Base-by-base conservation (phyloP, 2,113 vertebrate species). In the Jaculus jaculus region DNA sequence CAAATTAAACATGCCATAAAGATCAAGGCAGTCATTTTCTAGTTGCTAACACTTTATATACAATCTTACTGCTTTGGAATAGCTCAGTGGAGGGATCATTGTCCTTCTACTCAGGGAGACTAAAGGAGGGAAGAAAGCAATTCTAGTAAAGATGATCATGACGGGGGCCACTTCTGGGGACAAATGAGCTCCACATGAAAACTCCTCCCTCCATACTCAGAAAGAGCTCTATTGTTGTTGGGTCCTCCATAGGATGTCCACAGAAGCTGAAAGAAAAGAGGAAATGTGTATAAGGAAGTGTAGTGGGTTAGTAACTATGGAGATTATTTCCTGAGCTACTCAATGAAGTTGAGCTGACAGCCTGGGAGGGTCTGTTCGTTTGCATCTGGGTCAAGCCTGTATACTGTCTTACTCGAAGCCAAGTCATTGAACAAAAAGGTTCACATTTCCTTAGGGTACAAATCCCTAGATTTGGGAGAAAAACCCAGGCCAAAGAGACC, bases 251-350 rank as follows among this genome's bases (percentile, higher is more conserved):
- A 28, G 65, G 37, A 77, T 18, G 87, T 34, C 12, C 39, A 51
- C 21, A 87, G 60, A 84, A n/a, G 42, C 84, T 71, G 21, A 47
- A 54, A 63, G 16, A 8, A 84, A 63, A 73, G 16, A 74, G 79
- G 68, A 84, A 71, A 28, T 73, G 23, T n/a, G 47, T 42, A 79
- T 65, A 82, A 71, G 37, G 39, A 90, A 89, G n/a, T 82, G 7
- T 58, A 93, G 61, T 28, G n/a, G 61, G 24, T 54, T 84, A 63
- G 78, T 93, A 90, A 82, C 63, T 37, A 95, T 69, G 42, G 92
- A 81, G 84, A 96, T 34, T 58, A 54, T 91, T 95, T 92, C 73
- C 90, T 88, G 78, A 94, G 78, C 28, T 68, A 74, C 17, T 72
- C 54, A 37, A 2, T 61, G 77, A 60, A 81, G 60, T 78, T 82